A percentile compares a stretch with the other conserved stretches of the same genome.
Evolutionary conservation across 1,140 invertebrate species (phyloP).

Genomic region (Papilio xuthus): DNA sequence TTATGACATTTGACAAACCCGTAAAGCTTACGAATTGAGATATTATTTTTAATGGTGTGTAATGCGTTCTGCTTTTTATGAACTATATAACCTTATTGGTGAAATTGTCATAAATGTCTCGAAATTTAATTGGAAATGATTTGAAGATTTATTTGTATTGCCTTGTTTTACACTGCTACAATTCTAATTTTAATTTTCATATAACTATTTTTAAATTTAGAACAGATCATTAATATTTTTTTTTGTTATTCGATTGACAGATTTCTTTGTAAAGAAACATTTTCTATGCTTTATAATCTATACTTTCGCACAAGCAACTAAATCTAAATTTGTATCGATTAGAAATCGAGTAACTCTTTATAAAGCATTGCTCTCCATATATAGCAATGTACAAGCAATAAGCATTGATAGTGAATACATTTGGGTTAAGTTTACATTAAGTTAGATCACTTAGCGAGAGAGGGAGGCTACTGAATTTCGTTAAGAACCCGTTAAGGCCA

Average conservation of each 20-base stretch:
- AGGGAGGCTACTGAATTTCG: conserved; percentile 30
- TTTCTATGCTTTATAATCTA: background rate
- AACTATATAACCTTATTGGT: no score
- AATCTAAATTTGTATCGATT: conserved; percentile 9
- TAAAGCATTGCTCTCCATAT: background rate
- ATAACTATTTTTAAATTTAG: no score
- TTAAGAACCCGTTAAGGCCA: conserved; percentile 29
- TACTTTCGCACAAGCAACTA: background rate
- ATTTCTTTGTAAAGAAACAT: background rate
- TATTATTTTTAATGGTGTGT: background rate
- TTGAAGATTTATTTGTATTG: background rate
- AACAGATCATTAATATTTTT: no score
- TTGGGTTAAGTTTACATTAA: conserved; percentile 8
- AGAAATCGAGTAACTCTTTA: background rate
- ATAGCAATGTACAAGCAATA: conserved; percentile 9
- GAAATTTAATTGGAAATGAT: background rate
- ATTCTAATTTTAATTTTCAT: no score
- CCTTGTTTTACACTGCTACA: background rate
- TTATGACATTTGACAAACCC: background rate
- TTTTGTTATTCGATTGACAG: no score
- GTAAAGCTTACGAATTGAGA: conserved; percentile 2
- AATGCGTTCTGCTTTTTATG: conserved; percentile 1
- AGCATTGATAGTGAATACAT: conserved; percentile 4
- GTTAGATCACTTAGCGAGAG: background rate
- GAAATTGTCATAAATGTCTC: background rate